Base-by-base conservation (phyloP, 2,888 invertebrate genomes). In the Adelphocoris suturalis region DNA sequence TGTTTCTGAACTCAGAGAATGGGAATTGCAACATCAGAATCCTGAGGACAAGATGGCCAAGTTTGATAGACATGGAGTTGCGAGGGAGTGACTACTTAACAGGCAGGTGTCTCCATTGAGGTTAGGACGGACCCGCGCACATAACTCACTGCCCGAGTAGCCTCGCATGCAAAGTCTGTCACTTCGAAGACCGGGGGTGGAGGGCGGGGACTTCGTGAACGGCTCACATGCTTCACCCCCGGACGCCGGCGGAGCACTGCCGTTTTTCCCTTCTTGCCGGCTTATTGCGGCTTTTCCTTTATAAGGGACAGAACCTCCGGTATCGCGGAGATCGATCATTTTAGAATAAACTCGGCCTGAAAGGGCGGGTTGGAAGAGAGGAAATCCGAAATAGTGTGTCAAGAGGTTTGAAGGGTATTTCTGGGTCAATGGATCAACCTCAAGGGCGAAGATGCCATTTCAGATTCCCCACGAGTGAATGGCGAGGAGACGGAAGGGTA, bases 311-410 rank as follows among this genome's bases (percentile, higher is more conserved):
- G 46, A n/a, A 14, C 82, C 27, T 27, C 82, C 14, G 23, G 52
- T 82, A 82, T 82, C 82, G 82, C 23, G 82, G 82, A 23, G 82
- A 82, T 82, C 82, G 82, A 82, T 82, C 52, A 82, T 82, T 82
- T 52, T 47, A 52, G 52, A 28, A 82, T 47, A 47, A 82, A 28
- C 52, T n/a, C 52, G 19, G 52, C 23, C 76, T 37, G n/a, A 28
- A 46, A 16, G 76, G 27, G 28, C 5, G 76, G 76, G 13, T 0
- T 1, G 14, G 28, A 46, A 2, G 28, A 46, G 46, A 78, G 23
- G 19, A 11, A 78, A 68, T 12, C 19, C 68, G 78, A 78, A 27
- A 46, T n/a, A 16, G 46, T 78, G 78, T 78, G 78, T 78, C 78
- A 78, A 78, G 78, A 78, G 37, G n/a, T 46, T 37, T 46, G 37